Base-by-base conservation (phyloP, 2,888 invertebrate genomes). In the Lycocerus yunnanus region DNA sequence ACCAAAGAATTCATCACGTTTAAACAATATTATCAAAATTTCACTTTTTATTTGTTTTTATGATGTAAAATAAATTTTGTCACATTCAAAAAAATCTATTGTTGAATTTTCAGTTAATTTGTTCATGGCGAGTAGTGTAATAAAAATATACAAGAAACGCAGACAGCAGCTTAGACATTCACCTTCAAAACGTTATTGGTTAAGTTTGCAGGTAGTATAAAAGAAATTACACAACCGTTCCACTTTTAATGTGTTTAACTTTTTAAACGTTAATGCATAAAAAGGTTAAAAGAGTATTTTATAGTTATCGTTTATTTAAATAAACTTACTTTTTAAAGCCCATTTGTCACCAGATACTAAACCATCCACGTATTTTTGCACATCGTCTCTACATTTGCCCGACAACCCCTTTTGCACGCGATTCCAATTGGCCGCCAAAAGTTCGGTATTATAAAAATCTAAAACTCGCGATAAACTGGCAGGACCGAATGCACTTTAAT, bases 241-340 rank as follows among this genome's bases (percentile, higher is more conserved):
- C n/a, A 43, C 43, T 43, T 43, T 43, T 43, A 43, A 27, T n/a
- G 43, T 43, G n/a, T n/a, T n/a, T 13, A 43, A 43, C 43, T 6
- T n/a, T n/a, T 43, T 43, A n/a, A 43, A 43, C 13, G n/a, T 43
- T 43, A 43, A 43, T n/a, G n/a, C n/a, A 43, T n/a, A 43, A 43
- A 43, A 43, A 8, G n/a, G n/a, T n/a, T 43, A 43, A 4, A 43
- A 43, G 43, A 43, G 43, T n/a, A n/a, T n/a, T 43, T 43, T 43
- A 4, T 4, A n/a, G 11, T 43, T 24, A 13, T 43, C n/a, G 13
- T n/a, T 43, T n/a, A n/a, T n/a, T 43, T 43, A 5, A 43, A 43
- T n/a, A 5, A 18, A 91, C 93, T 93, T 86, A 93, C 93, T 92
- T 86, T 92, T 92, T 65, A 93, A 88, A 6, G 93, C 93, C 93